Evolutionary conservation across 2,113 vertebrate genomes (phyloP).

Genomic region (Neopipo cinnamomea): DNA sequence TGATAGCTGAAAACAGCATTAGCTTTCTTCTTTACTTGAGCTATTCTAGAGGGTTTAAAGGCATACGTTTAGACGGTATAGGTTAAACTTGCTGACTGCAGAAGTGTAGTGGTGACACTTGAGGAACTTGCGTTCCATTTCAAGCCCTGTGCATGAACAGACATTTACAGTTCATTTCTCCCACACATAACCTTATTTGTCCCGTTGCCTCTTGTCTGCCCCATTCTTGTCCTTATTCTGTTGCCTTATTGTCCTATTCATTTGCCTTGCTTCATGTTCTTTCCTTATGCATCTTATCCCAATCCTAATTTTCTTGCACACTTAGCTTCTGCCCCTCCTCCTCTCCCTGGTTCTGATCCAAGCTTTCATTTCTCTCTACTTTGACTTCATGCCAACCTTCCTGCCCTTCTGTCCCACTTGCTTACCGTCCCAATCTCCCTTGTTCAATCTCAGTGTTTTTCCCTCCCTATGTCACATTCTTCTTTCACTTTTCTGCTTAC

Average conservation of each 20-base stretch:
- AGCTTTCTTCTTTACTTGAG: not conserved
- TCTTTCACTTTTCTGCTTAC: not conserved
- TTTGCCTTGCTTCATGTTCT: not conserved
- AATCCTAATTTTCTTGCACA: not conserved
- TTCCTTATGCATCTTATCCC: fast-evolving
- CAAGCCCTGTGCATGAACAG: not conserved
- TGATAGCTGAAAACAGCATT: not conserved
- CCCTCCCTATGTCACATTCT: not conserved
- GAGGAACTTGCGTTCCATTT: not conserved
- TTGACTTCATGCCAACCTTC: not conserved
- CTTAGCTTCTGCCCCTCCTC: not conserved
- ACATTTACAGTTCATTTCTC: not conserved
- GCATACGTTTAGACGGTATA: not conserved
- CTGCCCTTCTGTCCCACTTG: not conserved
- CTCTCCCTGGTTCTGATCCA: not conserved
- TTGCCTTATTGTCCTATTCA: not conserved
- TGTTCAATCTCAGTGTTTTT: not conserved
- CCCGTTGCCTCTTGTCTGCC: not conserved
- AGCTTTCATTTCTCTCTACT: not conserved
- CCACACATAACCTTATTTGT: not conserved
- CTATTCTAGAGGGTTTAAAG: not conserved
- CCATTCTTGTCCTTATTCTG: not conserved
- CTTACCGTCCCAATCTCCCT: not conserved
- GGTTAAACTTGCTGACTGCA: not conserved
- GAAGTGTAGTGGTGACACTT: not conserved